These are phyloP conservation scores for Axis porcinus DNA, from an alignment of 2,113 vertebrate genomes.

Conservation along the genomic window DNA sequence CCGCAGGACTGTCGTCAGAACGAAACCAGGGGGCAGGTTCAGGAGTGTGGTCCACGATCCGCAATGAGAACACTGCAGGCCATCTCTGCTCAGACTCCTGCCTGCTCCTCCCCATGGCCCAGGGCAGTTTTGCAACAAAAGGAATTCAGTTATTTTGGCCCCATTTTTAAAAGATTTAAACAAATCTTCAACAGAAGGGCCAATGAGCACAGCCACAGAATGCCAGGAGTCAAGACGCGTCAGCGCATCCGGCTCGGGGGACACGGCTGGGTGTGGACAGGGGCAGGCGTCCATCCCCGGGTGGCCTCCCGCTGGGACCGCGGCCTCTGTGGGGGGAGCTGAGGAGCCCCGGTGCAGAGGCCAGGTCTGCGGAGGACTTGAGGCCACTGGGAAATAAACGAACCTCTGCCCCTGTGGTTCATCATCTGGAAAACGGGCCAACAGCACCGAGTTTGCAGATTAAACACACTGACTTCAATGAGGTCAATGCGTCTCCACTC, in stretches of 20 bases:
- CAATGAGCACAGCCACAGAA: background rate
- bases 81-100: background rate
- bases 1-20: accelerated
- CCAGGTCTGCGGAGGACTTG: background rate
- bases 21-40: accelerated
- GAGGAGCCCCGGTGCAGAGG: background rate
- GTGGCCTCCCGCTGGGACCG: background rate
- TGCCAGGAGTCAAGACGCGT: accelerated
- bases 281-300: background rate
- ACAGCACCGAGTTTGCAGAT: background rate
- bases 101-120: background rate
- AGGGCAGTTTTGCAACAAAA: background rate
- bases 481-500: accelerated
- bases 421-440: background rate
- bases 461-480: accelerated
- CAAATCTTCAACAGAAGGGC: background rate
- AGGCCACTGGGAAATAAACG: accelerated
- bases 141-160: background rate
- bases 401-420: background rate
- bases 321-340: accelerated
- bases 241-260: background rate
- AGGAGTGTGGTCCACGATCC: accelerated
- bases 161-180: background rate
- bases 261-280: accelerated
- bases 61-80: accelerated